A percentile compares a stretch with the other conserved stretches of the same genome.
phyloP scores from a whole-genome alignment of 2,113 vertebrate species.

The Pristiophorus japonicus region DNA sequence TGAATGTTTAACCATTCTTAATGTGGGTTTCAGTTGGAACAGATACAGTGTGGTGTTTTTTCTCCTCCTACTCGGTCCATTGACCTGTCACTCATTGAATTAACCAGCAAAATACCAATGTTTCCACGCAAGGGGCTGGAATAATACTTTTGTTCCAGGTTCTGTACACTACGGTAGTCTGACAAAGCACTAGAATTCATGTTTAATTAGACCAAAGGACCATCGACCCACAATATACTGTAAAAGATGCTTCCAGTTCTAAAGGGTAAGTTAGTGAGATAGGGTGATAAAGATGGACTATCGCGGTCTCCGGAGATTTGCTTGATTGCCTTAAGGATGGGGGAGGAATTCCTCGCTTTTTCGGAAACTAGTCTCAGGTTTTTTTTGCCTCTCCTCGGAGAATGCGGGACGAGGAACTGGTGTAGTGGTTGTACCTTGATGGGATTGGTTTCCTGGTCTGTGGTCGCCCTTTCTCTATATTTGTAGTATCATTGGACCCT shows the following conservation, averaged over 20 bases:
- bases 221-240: neutral
- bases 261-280: neutral
- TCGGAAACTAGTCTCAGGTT: neutral
- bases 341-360: neutral
- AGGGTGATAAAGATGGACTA: no score
- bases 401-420: neutral
- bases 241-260: neutral
- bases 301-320: neutral
- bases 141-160: neutral
- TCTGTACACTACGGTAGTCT: neutral
- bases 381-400: neutral
- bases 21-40: neutral
- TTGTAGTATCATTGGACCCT: neutral
- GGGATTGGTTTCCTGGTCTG: neutral
- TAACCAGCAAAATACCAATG: no score
- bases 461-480: neutral
- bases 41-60: neutral
- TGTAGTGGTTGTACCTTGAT: no score
- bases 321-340: neutral
- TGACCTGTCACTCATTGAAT: neutral
- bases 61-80: neutral
- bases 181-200: neutral
- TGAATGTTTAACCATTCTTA: neutral
- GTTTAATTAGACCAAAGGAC: neutral
- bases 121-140: neutral